Base-by-base conservation (phyloP, 2,113 vertebrate genomes). In the Psophia crepitans region DNA sequence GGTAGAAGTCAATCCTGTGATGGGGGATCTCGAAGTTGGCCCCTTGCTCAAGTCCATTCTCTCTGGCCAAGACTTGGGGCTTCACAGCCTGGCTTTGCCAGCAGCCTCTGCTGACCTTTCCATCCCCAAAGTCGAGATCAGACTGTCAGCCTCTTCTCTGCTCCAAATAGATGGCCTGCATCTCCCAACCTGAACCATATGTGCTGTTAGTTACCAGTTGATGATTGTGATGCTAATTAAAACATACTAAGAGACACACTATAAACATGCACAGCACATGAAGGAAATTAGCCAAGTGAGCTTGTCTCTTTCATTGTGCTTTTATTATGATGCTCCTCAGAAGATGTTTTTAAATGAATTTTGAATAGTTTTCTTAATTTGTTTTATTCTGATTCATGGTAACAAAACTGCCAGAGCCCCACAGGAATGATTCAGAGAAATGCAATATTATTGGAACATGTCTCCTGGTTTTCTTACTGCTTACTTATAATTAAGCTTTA, bases 401-500 rank as follows among this genome's bases (percentile, higher is more conserved):
- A 92, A 93, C 68, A 92, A 96, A 96, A 97, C 97, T 81, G 90
- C 82, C 63, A 83, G 95, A 95, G 94, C 94, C 97, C 97, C 96
- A 44, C 53, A 98, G 98, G 98, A 98, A 98, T 98, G 97, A 97
- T 98, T 98, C 57, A 5, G n/a, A 97, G 97, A 96, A 97, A 86
- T 87, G 94, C 87, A 96, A 97, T 97, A 98, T 98, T 98, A 97
- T 88, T 97, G 92, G 96, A 98, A 95, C 92, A 54, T 93, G 97
- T 97, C 96, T 98, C 98, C 97, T 96, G 97, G 93, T 97, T 97
- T 97, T 97, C 97, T 98, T 97, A 97, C 97, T 98, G 98, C 97
- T 98, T 97, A 97, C 97, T 98, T 98, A 98, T 98, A 98, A 98
- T 98, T 98, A 98, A 98, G 98, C 97, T 98, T 98, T 98, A 98